These are phyloP conservation scores for Halesus radiatus DNA, from an alignment of 1,140 invertebrate species.

Conservation along the genomic window DNA sequence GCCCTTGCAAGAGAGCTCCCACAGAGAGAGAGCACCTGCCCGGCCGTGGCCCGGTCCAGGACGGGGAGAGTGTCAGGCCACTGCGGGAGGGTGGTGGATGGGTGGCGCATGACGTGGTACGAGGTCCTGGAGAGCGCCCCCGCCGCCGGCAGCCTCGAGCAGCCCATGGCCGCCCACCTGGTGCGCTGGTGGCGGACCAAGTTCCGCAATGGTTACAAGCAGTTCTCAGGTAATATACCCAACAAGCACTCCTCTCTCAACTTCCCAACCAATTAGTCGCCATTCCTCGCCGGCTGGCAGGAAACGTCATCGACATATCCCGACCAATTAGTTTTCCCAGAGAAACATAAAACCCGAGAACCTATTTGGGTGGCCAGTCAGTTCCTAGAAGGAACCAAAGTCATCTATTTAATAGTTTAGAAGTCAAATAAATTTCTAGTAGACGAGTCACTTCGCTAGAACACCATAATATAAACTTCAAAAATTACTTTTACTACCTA, in stretches of 20 bases:
- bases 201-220: slow-evolving; percentile 81
- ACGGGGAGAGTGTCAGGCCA: not conserved
- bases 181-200: slow-evolving; percentile 84
- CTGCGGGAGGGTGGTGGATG: not conserved
- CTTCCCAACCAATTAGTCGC: too few species aligned
- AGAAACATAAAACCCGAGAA: not conserved
- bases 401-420: too few species aligned
- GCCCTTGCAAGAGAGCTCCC: not conserved
- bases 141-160: slow-evolving; percentile 66
- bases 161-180: slow-evolving; percentile 82
- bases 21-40: not conserved
- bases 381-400: too few species aligned
- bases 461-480: too few species aligned
- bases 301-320: slow-evolving; percentile 40
- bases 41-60: not conserved
- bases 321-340: not conserved
- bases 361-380: not conserved
- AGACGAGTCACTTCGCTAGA: not conserved
- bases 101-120: slow-evolving; percentile 68
- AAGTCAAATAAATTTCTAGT: too few species aligned
- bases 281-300: too few species aligned
- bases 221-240: slow-evolving; percentile 74
- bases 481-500: too few species aligned
- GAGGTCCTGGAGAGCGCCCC: slow-evolving; percentile 69
- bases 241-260: not conserved